Percentiles rank a stretch among this genome's conserved stretches.
Conservation (phyloP, 2,888 invertebrate genomes). For the Cantharis rufa region DNA sequence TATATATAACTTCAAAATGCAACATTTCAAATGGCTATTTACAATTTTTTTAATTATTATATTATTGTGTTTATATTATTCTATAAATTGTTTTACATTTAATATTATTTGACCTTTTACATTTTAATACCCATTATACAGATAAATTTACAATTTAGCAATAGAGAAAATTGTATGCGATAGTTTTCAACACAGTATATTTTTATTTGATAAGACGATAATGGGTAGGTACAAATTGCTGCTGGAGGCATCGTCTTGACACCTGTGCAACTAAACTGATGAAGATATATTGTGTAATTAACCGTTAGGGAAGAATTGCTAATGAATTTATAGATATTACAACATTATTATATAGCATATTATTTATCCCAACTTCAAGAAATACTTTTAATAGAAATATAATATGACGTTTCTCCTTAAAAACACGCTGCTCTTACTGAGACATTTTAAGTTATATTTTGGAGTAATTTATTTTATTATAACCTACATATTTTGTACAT, state of each 20-base stretch:
- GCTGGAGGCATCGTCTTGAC: constrained; percentile 41
- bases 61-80: background rate
- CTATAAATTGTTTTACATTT: background rate
- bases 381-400: background rate
- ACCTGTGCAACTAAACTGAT: constrained; percentile 25
- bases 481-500: background rate
- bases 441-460: background rate
- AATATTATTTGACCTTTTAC: background rate
- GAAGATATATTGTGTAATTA: constrained; percentile 17
- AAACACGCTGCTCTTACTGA: background rate
- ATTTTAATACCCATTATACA: background rate
- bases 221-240: constrained; percentile 17
- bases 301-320: background rate
- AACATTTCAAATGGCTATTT: background rate
- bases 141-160: background rate
- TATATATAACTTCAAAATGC: background rate
- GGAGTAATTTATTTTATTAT: background rate
- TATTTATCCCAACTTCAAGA: background rate
- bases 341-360: background rate
- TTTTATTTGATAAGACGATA: background rate
- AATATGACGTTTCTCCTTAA: background rate
- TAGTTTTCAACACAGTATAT: background rate
- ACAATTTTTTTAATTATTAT: background rate
- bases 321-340: background rate
- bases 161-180: background rate